Conservation (phyloP, 2,113 vertebrate genomes). For the Anoura caudifer region DNA sequence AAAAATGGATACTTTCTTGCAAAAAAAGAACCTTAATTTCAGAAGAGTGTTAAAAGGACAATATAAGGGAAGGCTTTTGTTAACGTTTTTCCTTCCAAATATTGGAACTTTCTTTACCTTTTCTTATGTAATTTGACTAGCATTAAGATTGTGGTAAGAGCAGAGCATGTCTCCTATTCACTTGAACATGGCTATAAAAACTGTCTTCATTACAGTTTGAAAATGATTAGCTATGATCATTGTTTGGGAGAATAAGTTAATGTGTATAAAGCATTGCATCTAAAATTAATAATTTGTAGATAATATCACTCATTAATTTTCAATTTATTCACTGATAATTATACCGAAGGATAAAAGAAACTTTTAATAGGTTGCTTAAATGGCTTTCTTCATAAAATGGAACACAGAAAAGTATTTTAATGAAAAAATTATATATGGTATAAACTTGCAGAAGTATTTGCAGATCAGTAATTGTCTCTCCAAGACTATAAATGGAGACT, state of each 20-base stretch:
- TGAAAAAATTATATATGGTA: neutral
- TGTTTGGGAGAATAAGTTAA: neutral
- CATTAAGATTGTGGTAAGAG: neutral
- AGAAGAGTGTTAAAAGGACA: neutral
- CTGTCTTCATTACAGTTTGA: neutral
- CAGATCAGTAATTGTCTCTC: neutral
- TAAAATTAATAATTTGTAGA: neutral
- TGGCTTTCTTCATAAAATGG: neutral
- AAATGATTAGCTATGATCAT: neutral
- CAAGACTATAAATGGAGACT: neutral
- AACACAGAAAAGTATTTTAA: neutral
- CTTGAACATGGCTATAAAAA: neutral
- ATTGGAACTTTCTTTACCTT: neutral
- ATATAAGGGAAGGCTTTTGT: neutral
- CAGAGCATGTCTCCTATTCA: neutral
- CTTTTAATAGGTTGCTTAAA: neutral
- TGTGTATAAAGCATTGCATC: neutral
- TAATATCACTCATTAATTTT: neutral
- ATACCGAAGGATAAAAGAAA: neutral
- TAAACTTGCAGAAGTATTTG: neutral
- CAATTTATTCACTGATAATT: neutral
- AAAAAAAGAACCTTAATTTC: neutral
- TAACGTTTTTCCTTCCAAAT: neutral
- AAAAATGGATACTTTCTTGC: neutral
- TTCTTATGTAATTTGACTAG: neutral